Evolutionary conservation across 2,113 vertebrate genomes (phyloP), one percentile per base, ranked within the genome.

Genomic region (Tricholaema leucomelas): DNA sequence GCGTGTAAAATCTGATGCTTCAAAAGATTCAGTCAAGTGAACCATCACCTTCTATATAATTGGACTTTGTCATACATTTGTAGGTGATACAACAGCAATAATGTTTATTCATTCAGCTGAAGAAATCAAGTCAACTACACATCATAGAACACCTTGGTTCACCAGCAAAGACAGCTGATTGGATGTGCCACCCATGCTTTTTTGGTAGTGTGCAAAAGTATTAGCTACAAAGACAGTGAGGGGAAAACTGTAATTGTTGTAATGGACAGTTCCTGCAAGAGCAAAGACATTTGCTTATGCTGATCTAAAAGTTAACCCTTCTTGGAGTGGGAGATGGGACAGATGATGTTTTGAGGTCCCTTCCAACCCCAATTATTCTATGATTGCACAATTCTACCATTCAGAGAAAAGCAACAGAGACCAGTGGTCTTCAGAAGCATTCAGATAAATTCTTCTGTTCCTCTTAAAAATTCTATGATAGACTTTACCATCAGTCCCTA

Each of bases 141-240:
- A 28, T 52, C 3, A 3, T 42, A 83, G 27, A 82, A 60, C 12
- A 44, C 10, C 17, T 70, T 17, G 9, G 8, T 16, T 77, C 33
- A 77, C 16, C 17, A 63, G 9, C 69, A 67, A 24, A 75, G 3
- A 6, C 8, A 91, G 13, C 11, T 90, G 56, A 64, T 40, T 24
- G 4, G 69, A 83, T 20, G 9, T 61, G 8, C 11, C 12, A 15
- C 12, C 15, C 16, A 1, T 1, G 0, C 3, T 17, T 12, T 64
- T 64, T 81, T 18, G 4, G 23, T 28, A 72, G 50, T 14, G 21
- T 77, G 16, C 15, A 61, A 35, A 17, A 42, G 5, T 5, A 46
- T 38, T 25, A 27, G 30, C 44, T 33, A 50, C 54, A 42, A 65
- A 35, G 4, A 10, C 27, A 82, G 30, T 2, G 2, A 69, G 38